Conservation (phyloP, 2,113 vertebrate genomes). For the Otis tarda region DNA sequence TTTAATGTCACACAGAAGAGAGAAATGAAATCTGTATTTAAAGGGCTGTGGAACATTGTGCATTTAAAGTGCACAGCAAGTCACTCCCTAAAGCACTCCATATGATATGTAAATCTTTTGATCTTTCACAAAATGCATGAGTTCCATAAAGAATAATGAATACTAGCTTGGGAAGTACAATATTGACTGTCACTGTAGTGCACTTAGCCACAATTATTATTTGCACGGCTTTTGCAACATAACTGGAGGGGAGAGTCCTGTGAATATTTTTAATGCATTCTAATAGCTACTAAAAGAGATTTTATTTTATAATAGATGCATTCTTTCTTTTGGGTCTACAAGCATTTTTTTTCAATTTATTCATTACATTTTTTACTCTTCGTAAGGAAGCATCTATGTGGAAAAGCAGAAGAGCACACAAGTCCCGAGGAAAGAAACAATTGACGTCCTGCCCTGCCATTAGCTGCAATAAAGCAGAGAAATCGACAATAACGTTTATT, state of each 20-base stretch:
- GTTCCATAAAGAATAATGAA: constrained; percentile 80
- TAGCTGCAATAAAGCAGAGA: constrained; percentile 31
- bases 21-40: constrained; percentile 76
- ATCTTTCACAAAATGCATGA: constrained; percentile 81
- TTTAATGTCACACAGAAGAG: constrained; percentile 68
- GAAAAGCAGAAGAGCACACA: neutral
- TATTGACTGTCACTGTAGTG: constrained; percentile 76
- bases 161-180: constrained; percentile 77
- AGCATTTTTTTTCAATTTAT: constrained; percentile 55
- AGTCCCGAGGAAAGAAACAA: constrained; percentile 43
- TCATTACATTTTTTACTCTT: constrained; percentile 15
- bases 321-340: constrained; percentile 62
- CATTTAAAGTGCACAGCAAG: constrained; percentile 81
- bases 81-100: constrained; percentile 81
- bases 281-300: constrained; percentile 72
- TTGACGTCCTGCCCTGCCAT: constrained; percentile 30
- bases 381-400: neutral
- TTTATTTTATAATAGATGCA: constrained; percentile 74
- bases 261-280: constrained; percentile 74
- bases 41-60: constrained; percentile 73
- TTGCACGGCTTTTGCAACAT: constrained; percentile 74
- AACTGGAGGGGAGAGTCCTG: constrained; percentile 72
- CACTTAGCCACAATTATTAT: constrained; percentile 78
- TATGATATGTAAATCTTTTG: constrained; percentile 84
- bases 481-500: neutral